Evolutionary conservation across 2,888 invertebrate species (phyloP), one percentile per base, ranked within the genome.

Genomic region (Drosophila tripunctata): DNA sequence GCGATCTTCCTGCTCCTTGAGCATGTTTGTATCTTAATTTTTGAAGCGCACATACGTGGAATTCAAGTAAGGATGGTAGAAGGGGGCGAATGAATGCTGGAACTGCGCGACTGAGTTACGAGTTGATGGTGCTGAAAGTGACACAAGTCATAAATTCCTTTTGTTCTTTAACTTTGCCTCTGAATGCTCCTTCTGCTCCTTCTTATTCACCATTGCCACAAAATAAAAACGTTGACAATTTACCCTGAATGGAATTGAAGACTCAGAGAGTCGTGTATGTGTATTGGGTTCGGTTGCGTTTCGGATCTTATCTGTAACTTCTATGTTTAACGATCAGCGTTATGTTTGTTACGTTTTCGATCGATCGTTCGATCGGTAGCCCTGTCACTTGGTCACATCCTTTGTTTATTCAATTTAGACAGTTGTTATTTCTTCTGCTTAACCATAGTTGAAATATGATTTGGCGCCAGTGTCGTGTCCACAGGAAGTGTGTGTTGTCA

Each of bases 141-240:
- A 89, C 88, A 89, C 88, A 88, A 87, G 87, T 88, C 87, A 89
- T 88, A 88, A 89, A 89, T 89, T 88, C 81, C 85, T 79, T 74
- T 75, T 79, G 84, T 83, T 55, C 45, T 57, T 30, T 10, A 27
- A 7, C 48, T 27, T 17, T 35, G 44, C 40, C 67, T 47, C 55
- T 31, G 38, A 40, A 52, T 51, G 7, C 24, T 36, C 30, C 35
- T 33, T 38, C 56, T 47, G 7, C 24, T 36, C 30, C 35, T 33
- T 38, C 47, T 47, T 50, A 27, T 38, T 14, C 24, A 14, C 19
- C 12, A 15, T 41, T 31, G 21, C 14, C 21, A 14, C 14, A 30
- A 15, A 19, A 19, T 8, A 44, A 60, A 36, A 24, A 54, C 67
- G 67, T 77, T 81, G 83, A 85, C 80, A 85, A 74, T 77, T 75